Conservation (phyloP, 2,888 invertebrate species). For the Drosophila atripex region DNA sequence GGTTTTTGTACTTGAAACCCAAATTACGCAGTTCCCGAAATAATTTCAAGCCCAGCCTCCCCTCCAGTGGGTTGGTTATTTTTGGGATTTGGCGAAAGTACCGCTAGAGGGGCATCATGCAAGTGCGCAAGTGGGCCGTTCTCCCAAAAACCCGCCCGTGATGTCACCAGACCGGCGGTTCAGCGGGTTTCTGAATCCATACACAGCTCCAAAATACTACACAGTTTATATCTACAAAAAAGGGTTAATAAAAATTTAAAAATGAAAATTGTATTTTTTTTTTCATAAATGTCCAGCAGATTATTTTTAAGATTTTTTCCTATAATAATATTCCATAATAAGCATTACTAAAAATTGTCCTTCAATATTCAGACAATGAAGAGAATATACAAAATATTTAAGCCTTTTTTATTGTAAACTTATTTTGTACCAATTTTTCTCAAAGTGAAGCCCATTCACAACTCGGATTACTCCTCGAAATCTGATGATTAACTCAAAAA, state of each 20-base stretch:
- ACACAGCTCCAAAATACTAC: neutral
- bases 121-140: constrained; percentile 68
- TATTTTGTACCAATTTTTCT: neutral
- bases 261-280: neutral
- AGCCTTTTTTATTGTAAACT: neutral
- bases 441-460: neutral
- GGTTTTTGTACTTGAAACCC: constrained; percentile 76
- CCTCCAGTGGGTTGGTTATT: constrained; percentile 27
- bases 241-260: no score
- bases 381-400: no score
- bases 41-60: constrained; percentile 35
- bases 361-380: no score
- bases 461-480: neutral
- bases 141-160: constrained; percentile 43
- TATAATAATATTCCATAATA: no score
- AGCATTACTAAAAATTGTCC: no score
- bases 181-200: constrained; percentile 24
- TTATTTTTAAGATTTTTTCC: no score
- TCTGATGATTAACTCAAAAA: constrained; percentile 6
- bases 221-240: neutral
- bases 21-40: constrained; percentile 74
- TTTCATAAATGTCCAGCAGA: neutral
- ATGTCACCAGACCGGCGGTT: constrained; percentile 46
- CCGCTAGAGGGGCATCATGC: constrained; percentile 53
- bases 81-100: constrained; percentile 55